Evolutionary conservation across 2,797 vertebrate species (phyloP), one percentile per base, ranked within the genome.

Genomic region (Diglossa cyanea): DNA sequence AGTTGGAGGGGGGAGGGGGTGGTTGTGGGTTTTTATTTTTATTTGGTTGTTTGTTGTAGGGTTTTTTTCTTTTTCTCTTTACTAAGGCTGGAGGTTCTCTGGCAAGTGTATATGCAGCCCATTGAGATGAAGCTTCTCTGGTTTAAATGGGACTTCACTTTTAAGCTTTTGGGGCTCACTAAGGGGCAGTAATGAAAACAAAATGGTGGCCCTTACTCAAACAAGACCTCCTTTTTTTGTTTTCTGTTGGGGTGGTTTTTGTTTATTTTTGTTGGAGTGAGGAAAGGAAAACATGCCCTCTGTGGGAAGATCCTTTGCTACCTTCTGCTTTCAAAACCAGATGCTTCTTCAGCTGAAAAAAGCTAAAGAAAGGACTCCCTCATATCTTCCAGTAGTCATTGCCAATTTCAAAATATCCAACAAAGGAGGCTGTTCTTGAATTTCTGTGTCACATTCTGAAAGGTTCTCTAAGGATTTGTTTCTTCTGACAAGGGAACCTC

Each of bases 321-420:
- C 47, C 61, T 79, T 90, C 44, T 79, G 51, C 55, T 86, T 93
- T 94, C 71, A 61, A 91, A 94, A 71, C 12, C 63, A 89, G 62
- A 66, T 87, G 71, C 55, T 89, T 26, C 57, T 94, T 91, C 53
- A 85, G 42, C 48, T 70, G 87, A 42, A 71, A 81, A 55, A 58
- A 63, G 28, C n/a, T 37, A 37, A 71, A 76, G n/a, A 86, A 67
- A 85, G 67, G 24, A 54, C 31, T 93, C 28, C 31, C 39, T 89
- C 21, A 6, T 76, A 54, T 53, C 30, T 88, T 31, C 28, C 79
- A 33, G 45, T 31, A 42, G 31, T 63, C 65, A 44, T 20, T 90
- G 73, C 60, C 62, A 78, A 14, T 81, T 84, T 58, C 44, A 87
- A 81, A 91, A 85, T 78, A 45, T 24, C 39, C 61, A 79, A 79